Base-by-base conservation (phyloP, 2,797 vertebrate genomes). In the Amniataba percoides region DNA sequence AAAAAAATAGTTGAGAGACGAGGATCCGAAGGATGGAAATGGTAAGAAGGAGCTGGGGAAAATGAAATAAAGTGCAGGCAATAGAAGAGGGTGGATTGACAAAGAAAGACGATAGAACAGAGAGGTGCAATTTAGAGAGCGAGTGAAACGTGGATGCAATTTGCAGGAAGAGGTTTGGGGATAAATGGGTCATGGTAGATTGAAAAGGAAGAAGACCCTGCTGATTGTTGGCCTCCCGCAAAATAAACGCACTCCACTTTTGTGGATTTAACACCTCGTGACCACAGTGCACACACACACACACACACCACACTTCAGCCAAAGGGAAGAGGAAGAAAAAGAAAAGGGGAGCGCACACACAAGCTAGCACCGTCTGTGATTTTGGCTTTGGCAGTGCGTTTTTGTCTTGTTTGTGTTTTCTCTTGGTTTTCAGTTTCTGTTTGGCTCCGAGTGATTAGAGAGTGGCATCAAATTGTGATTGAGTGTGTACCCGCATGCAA, bases 331-430 rank as follows among this genome's bases (percentile, higher is more conserved):
- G 43, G 14, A 23, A 69, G 2, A 25, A 25, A 12, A 27, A 39
- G 23, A 71, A 63, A 36, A 62, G 14, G 15, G 21, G 46, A 60
- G 19, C 14, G 31, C 14, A 56, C 57, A 66, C 36, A 18, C 49
- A 64, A 36, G 48, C 14, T 0, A 3, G 36, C 61, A 42, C 31
- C 42, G 0, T 31, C 63, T 80, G 23, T 81, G 76, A 64, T 89
- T 82, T 66, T 52, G 64, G 46, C 71, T 16, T 66, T 43, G 61
- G 71, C 63, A 7, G 58, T 65, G 64, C 74, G 60, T 88, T 87
- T 89, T 77, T 84, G 85, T 89, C 78, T 31, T 84, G 80, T 87
- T 75, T 81, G 77, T 87, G 78, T 86, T 73, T 45, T 36, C 59
- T 81, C 71, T 31, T 49, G 55, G 69, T 77, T 79, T 89, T 87